Evolutionary conservation across 2,888 invertebrate genomes (phyloP).

Genomic region (Trichopoda pennipes): DNA sequence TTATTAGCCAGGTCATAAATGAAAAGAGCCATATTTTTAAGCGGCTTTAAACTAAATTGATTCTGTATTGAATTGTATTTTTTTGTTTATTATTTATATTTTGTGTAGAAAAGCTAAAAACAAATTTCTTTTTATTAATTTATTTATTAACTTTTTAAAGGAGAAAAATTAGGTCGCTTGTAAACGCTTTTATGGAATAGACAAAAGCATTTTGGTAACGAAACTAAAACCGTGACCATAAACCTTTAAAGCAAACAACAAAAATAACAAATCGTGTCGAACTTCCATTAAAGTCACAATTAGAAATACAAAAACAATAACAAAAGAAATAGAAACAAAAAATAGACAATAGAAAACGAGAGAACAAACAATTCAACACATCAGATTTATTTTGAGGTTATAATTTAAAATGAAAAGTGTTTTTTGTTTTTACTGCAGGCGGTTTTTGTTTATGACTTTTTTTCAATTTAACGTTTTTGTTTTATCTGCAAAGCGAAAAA

Average conservation of each 20-base stretch:
- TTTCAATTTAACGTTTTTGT: slow-evolving; percentile 20
- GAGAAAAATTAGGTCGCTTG: slow-evolving; percentile 14
- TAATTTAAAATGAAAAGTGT: slow-evolving; percentile 23
- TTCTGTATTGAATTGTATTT: no score
- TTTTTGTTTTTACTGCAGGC: background rate
- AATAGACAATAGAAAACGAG: background rate
- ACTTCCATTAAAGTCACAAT: background rate
- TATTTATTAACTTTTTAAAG: no score
- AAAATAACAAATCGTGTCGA: slow-evolving; percentile 11
- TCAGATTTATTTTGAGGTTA: slow-evolving; percentile 37
- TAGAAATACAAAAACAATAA: background rate
- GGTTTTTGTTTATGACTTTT: no score
- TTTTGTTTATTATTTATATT: no score
- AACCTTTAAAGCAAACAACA: slow-evolving; percentile 13
- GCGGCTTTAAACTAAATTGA: no score
- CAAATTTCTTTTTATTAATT: no score
- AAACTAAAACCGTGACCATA: slow-evolving; percentile 39
- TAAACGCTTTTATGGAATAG: slow-evolving; percentile 2
- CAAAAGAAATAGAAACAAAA: background rate
- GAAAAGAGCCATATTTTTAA: no score
- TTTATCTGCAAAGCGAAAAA: slow-evolving; percentile 22
- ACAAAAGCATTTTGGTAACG: background rate
- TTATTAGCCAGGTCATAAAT: no score
- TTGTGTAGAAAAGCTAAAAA: no score
- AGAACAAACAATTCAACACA: slow-evolving; percentile 14